Evolutionary conservation across 2,888 invertebrate genomes (phyloP).

Genomic region (Kryphioiulus occultus): DNA sequence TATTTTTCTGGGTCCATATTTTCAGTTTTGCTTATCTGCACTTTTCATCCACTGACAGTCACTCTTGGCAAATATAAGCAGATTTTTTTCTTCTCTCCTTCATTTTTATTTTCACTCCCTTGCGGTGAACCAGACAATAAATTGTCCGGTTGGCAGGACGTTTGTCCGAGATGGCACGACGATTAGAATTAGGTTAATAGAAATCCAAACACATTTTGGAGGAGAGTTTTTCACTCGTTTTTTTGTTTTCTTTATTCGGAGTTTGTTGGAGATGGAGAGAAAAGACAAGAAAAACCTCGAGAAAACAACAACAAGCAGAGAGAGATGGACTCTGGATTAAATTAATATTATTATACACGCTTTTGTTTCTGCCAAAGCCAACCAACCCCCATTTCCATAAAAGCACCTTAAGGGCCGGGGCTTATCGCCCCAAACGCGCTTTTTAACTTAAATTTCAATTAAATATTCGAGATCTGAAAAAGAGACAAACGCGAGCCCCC

Average conservation of each 20-base stretch:
- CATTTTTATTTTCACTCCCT: neutral
- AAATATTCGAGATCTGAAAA: neutral
- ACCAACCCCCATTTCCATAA: neutral
- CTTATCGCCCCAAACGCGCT: neutral
- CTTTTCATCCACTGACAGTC: neutral
- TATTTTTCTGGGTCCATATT: too few species aligned
- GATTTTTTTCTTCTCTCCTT: too few species aligned
- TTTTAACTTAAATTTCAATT: neutral
- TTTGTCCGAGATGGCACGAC: neutral
- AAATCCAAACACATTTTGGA: constrained; percentile 34
- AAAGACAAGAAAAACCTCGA: neutral
- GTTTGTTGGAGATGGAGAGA: too few species aligned
- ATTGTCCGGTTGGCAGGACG: constrained; percentile 41
- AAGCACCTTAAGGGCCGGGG: neutral
- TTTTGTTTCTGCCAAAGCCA: neutral
- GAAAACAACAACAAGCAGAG: neutral
- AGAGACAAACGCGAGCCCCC: neutral
- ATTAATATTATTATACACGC: neutral
- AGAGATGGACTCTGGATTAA: neutral
- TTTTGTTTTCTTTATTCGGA: too few species aligned
- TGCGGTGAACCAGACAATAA: constrained; percentile 43
- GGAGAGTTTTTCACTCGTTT: neutral
- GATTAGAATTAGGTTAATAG: constrained; percentile 45
- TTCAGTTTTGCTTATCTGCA: neutral
- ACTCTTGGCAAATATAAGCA: neutral